Evolutionary conservation across 2,888 invertebrate genomes (phyloP).

Genomic region (Aquatica leii): DNA sequence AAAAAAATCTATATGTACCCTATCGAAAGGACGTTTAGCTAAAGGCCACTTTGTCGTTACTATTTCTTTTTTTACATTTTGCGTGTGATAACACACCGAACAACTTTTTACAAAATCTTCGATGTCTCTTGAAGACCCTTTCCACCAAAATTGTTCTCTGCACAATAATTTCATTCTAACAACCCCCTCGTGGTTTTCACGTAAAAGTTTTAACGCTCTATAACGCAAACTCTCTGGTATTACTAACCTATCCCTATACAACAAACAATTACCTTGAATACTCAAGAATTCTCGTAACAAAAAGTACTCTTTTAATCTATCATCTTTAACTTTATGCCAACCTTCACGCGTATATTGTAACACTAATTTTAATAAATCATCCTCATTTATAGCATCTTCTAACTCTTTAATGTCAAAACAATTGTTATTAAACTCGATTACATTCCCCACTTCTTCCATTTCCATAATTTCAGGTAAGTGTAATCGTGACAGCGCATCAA

Average conservation of each 20-base stretch:
- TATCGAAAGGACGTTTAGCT: conserved; percentile 12
- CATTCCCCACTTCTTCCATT: not conserved
- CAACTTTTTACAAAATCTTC: conserved; percentile 21
- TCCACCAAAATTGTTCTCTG: conserved; percentile 39
- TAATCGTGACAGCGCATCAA: conserved; percentile 8
- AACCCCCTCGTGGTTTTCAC: conserved; percentile 12
- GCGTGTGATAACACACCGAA: conserved; percentile 7
- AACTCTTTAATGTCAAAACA: conserved; percentile 5
- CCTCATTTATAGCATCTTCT: conserved; percentile 3
- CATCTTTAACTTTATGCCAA: conserved; percentile 11
- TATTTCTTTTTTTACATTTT: conserved; percentile 8
- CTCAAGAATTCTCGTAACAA: conserved; percentile 25
- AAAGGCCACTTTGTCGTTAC: conserved; percentile 14
- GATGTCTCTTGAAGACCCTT: conserved; percentile 40
- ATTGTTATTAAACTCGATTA: conserved; percentile 5
- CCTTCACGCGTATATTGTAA: conserved; percentile 17
- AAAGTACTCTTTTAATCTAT: conserved; percentile 15
- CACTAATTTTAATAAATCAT: conserved; percentile 8
- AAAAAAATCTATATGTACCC: conserved; percentile 19
- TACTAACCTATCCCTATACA: conserved; percentile 40
- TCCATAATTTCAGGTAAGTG: not conserved
- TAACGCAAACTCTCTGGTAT: conserved; percentile 13
- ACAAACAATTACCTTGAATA: conserved; percentile 33
- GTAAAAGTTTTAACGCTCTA: conserved; percentile 5
- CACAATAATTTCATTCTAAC: conserved; percentile 44